phyloP scores from a whole-genome alignment of 2,113 vertebrate genomes.

The Philantomba maxwellii region DNA sequence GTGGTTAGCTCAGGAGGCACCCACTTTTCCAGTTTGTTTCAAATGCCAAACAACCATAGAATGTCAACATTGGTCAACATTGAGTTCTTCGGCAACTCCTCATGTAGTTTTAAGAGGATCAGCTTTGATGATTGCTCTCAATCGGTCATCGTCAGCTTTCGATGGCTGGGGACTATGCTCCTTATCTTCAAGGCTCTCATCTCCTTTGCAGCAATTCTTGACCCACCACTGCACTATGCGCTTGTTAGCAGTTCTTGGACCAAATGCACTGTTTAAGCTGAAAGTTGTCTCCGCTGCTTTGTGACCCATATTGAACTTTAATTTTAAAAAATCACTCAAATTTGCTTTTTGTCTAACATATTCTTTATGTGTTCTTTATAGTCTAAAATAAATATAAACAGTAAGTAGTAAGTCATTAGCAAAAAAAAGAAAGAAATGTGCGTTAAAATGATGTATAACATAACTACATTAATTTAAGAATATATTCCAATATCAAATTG shows the following conservation, averaged over 20 bases:
- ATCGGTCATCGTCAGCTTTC: not conserved
- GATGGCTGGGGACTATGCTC: not conserved
- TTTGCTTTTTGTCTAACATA: not conserved
- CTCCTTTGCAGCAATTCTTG: not conserved
- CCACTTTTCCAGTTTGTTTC: not conserved
- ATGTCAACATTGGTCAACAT: not conserved
- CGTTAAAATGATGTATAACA: not conserved
- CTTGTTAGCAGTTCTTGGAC: not conserved
- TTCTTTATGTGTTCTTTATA: not conserved
- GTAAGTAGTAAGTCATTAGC: not conserved
- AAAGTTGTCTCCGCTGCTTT: not conserved
- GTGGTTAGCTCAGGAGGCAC: not conserved
- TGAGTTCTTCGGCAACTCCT: not conserved
- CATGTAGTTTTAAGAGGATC: not conserved
- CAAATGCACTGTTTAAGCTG: not conserved
- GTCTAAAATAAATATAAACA: not conserved
- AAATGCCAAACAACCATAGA: not conserved
- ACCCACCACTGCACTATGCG: not conserved
- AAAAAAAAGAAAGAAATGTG: not conserved
- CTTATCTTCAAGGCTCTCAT: not conserved
- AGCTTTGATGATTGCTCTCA: not conserved
- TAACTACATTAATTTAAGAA: not conserved
- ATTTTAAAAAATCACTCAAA: not conserved
- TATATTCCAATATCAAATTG: not conserved
- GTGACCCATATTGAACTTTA: not conserved